Conservation (phyloP, 2,113 vertebrate species). For the Gallinago paraguaiae region DNA sequence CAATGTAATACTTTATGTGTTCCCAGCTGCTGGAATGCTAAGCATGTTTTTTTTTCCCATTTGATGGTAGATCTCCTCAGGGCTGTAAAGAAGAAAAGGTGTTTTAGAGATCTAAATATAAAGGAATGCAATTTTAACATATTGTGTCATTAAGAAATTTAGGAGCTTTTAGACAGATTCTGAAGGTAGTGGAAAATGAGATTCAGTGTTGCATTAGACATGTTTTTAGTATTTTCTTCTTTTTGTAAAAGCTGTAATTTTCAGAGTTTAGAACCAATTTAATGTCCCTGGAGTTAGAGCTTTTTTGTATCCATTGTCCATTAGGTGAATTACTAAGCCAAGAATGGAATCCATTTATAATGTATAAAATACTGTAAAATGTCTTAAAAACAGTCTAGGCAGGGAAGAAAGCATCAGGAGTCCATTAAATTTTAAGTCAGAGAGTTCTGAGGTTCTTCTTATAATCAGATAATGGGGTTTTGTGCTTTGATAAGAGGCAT, state of each 20-base stretch:
- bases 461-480: slow-evolving; percentile 76
- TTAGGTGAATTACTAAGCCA: slow-evolving; percentile 84
- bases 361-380: slow-evolving; percentile 81
- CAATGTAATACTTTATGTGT: neutral
- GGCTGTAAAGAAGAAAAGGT: slow-evolving; percentile 66
- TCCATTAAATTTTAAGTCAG: slow-evolving; percentile 79
- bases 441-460: slow-evolving; percentile 75
- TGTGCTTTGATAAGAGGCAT: slow-evolving; percentile 76
- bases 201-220: slow-evolving; percentile 81
- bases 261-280: slow-evolving; percentile 85
- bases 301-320: slow-evolving; percentile 84
- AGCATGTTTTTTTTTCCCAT: neutral
- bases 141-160: slow-evolving; percentile 83
- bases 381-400: slow-evolving; percentile 76
- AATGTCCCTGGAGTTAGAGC: slow-evolving; percentile 81
- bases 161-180: slow-evolving; percentile 80
- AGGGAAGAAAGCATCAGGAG: slow-evolving; percentile 70
- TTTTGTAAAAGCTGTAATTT: slow-evolving; percentile 86
- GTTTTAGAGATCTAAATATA: slow-evolving; percentile 76
- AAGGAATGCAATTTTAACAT: slow-evolving; percentile 78
- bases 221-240: slow-evolving; percentile 85
- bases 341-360: slow-evolving; percentile 84
- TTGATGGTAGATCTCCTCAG: slow-evolving; percentile 35
- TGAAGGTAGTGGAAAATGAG: slow-evolving; percentile 79
- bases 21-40: neutral